Evolutionary conservation across 2,888 invertebrate species (phyloP).

Genomic region (Trachelus stipa): DNA sequence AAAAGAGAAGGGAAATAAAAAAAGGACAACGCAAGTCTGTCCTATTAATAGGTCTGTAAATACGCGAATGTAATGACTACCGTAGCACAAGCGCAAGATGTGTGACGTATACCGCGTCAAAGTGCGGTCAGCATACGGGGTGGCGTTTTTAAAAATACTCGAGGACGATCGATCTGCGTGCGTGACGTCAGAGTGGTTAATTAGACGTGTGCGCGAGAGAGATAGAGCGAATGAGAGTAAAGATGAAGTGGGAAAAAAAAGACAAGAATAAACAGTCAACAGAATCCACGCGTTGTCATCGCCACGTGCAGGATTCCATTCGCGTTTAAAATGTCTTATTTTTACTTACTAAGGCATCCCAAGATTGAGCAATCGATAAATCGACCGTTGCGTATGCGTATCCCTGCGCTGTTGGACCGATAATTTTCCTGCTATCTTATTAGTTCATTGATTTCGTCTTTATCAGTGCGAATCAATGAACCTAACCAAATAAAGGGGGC

Average conservation of each 20-base stretch:
- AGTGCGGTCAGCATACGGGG: background rate
- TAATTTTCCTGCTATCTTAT: background rate
- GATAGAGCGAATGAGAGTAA: background rate
- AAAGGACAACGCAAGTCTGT: background rate
- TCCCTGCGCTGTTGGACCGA: background rate
- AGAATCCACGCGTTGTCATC: background rate
- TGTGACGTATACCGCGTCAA: background rate
- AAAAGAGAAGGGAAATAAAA: background rate
- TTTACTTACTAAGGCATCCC: background rate
- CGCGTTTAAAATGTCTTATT: background rate
- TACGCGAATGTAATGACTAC: background rate
- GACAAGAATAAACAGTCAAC: background rate
- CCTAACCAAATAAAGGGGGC: background rate
- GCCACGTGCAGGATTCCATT: background rate
- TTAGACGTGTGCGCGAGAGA: background rate
- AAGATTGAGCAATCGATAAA: background rate
- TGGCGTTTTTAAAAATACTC: background rate
- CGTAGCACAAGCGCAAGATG: background rate
- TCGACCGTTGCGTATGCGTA: background rate
- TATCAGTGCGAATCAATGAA: background rate
- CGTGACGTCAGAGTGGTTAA: background rate
- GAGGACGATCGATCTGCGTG: background rate
- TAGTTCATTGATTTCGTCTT: background rate
- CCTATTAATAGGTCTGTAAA: background rate
- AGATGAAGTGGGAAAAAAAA: background rate